phyloP scores from a whole-genome alignment of 2,113 vertebrate species.

The Ondatra zibethicus region DNA sequence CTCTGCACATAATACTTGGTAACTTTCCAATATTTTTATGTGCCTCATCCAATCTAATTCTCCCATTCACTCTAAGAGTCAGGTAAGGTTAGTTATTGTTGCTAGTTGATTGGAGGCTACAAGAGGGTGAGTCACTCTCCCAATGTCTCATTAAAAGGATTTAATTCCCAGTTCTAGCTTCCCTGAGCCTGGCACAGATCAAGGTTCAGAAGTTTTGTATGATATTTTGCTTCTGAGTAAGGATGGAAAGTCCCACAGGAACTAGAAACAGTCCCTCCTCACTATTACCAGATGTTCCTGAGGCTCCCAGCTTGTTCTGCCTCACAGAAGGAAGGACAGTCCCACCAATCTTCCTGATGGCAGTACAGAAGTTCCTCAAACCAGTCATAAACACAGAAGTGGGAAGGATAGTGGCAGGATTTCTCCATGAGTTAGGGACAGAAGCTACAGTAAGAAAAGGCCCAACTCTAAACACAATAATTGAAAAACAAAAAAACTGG shows the following conservation, averaged over 20 bases:
- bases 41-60: neutral
- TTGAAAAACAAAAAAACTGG: neutral
- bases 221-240: neutral
- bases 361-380: neutral
- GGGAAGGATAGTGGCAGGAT: neutral
- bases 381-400: neutral
- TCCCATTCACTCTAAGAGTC: neutral
- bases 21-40: neutral
- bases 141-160: constrained; percentile 32
- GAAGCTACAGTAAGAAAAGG: neutral
- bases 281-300: neutral
- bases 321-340: neutral
- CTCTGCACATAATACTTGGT: neutral
- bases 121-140: neutral
- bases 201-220: neutral
- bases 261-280: neutral
- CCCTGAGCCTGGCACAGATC: neutral
- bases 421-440: neutral
- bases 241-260: neutral
- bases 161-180: neutral
- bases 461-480: neutral
- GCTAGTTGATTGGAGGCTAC: neutral
- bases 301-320: neutral
- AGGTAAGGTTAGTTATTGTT: neutral
- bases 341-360: neutral